Evolutionary conservation across 2,888 invertebrate species (phyloP).

Genomic region (Mythimna ferrago): DNA sequence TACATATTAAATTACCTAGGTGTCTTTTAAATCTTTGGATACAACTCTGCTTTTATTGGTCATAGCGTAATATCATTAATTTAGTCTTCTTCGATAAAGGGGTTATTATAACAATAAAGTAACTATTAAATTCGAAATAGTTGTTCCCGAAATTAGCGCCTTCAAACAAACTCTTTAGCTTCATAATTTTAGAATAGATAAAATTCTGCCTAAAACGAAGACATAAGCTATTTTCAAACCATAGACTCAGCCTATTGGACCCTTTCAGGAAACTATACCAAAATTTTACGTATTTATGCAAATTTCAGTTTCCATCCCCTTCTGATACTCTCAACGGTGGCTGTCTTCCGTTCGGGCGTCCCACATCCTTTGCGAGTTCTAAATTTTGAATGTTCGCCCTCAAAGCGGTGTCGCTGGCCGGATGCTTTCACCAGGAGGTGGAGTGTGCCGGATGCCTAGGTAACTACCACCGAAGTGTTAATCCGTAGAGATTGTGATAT

Average conservation of each 20-base stretch:
- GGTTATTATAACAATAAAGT: too few relatives aligned
- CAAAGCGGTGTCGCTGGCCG: conserved; percentile 72
- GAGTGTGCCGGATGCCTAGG: conserved; percentile 46
- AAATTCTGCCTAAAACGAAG: not conserved
- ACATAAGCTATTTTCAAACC: not conserved
- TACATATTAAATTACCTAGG: too few relatives aligned
- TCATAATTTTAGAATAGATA: too few relatives aligned
- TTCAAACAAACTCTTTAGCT: too few relatives aligned
- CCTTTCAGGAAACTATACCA: conserved; percentile 17
- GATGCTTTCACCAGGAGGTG: conserved; percentile 69
- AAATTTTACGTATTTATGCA: conserved; percentile 49
- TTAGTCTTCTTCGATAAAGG: too few relatives aligned
- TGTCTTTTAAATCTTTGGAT: too few relatives aligned
- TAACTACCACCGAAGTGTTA: conserved; percentile 48
- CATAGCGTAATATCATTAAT: too few relatives aligned
- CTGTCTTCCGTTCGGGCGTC: conserved; percentile 68
- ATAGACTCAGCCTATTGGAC: conserved; percentile 2
- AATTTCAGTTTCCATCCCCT: conserved; percentile 36
- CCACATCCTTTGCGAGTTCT: conserved; percentile 77
- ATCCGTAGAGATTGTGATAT: conserved; percentile 64
- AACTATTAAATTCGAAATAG: too few relatives aligned
- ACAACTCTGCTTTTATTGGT: too few relatives aligned
- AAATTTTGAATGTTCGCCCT: conserved; percentile 70
- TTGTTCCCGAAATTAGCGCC: too few relatives aligned
- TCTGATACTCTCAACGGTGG: conserved; percentile 39